Evolutionary conservation across 1,140 invertebrate genomes (phyloP).

Genomic region (Telenomus remus): DNA sequence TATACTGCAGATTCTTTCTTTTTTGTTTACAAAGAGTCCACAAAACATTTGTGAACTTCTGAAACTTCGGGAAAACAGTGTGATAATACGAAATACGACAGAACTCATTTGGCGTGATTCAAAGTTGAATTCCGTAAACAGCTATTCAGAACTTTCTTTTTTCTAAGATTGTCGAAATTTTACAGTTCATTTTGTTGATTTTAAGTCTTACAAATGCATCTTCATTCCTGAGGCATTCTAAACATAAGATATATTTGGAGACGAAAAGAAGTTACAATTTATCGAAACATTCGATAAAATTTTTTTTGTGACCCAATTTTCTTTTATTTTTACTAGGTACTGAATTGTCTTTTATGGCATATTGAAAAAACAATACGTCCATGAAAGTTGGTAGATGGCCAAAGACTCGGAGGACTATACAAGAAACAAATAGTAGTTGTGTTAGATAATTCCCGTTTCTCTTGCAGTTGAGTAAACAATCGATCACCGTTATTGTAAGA

Average conservation of each 20-base stretch:
- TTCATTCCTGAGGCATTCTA: too few species aligned
- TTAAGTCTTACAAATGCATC: too few species aligned
- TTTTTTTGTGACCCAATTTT: constrained; percentile 54
- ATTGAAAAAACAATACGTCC: constrained; percentile 52
- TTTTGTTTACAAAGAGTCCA: too few species aligned
- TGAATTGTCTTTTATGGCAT: constrained; percentile 60
- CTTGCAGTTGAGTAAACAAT: constrained; percentile 65
- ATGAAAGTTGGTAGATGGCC: constrained; percentile 67
- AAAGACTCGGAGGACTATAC: constrained; percentile 61
- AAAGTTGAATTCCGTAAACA: not conserved
- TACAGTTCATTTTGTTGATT: too few species aligned
- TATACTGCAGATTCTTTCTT: not conserved
- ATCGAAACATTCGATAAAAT: too few species aligned
- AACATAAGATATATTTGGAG: too few species aligned
- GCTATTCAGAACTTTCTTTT: constrained; percentile 1
- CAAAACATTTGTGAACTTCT: too few species aligned
- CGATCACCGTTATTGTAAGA: constrained; percentile 68
- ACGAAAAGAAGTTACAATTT: too few species aligned
- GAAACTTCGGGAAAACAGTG: not conserved
- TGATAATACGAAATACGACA: constrained; percentile 6
- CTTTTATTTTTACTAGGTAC: constrained; percentile 61
- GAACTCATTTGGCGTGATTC: constrained; percentile 5
- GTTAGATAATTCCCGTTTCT: constrained; percentile 27
- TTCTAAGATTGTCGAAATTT: too few species aligned
- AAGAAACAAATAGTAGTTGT: constrained; percentile 18